Conservation (phyloP, 2,797 vertebrate genomes). For the Halcyon badia region DNA sequence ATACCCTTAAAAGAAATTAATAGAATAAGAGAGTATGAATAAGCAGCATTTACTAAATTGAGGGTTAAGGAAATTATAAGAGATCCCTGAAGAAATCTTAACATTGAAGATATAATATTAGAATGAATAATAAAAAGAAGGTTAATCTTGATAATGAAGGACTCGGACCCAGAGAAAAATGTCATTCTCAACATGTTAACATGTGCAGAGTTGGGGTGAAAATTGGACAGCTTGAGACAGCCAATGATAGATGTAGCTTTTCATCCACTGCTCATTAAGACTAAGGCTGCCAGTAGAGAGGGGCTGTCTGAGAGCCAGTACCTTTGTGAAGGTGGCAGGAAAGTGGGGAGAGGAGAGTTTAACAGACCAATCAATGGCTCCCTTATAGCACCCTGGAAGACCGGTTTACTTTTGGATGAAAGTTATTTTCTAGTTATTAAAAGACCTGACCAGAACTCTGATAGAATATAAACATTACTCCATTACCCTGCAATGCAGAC, state of each 20-base stretch:
- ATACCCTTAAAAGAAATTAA: background rate
- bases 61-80: background rate
- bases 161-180: background rate
- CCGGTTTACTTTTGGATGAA: fast-evolving
- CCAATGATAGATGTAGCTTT: background rate
- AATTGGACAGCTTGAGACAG: background rate
- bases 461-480: background rate
- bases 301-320: background rate
- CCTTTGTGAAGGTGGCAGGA: background rate
- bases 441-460: background rate
- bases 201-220: background rate
- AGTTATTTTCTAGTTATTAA: background rate
- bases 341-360: background rate
- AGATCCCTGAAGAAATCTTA: constrained; percentile 3
- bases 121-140: constrained; percentile 28
- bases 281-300: background rate
- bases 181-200: constrained; percentile 33
- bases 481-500: background rate
- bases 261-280: background rate
- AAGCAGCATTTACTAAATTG: constrained; percentile 29
- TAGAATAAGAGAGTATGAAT: background rate
- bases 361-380: background rate
- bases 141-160: constrained; percentile 49
- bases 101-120: background rate
- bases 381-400: background rate